These are phyloP conservation scores for Zaprionus nigranus DNA, from an alignment of 1,140 invertebrate species.

Conservation along the genomic window DNA sequence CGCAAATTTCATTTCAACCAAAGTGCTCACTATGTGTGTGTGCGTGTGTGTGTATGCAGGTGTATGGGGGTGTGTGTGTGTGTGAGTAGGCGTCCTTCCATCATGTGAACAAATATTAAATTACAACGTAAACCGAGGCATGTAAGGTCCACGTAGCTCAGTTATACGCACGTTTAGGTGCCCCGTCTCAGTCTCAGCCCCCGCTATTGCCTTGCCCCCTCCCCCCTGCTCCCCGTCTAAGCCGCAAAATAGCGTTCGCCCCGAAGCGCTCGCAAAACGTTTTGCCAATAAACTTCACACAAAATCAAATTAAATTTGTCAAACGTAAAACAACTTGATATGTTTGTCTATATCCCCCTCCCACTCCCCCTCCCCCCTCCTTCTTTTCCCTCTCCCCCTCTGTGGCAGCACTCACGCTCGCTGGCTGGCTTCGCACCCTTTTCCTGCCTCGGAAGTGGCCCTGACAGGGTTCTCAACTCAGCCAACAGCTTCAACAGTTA, in stretches of 20 bases:
- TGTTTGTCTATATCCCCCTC: conserved; percentile 47
- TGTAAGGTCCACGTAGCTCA: conserved; percentile 29
- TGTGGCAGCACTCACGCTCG: too few relatives aligned
- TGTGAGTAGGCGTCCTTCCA: conserved; percentile 6
- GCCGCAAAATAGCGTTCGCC: neutral
- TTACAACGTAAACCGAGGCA: conserved; percentile 32
- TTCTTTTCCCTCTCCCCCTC: neutral
- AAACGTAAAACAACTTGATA: conserved; percentile 81
- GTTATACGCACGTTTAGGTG: conserved; percentile 56
- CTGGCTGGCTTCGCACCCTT: conserved; percentile 5
- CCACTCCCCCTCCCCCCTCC: neutral
- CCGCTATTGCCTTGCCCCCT: too few relatives aligned
- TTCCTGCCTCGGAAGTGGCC: conserved; percentile 29
- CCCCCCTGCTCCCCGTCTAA: neutral
- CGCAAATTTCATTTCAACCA: conserved; percentile 48
- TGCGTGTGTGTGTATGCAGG: neutral
- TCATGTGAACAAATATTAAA: conserved; percentile 42
- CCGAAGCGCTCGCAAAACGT: conserved; percentile 60
- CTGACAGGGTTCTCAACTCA: conserved; percentile 30
- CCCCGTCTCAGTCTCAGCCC: conserved; percentile 18
- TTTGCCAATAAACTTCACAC: conserved; percentile 83
- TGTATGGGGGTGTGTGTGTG: neutral
- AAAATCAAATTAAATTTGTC: conserved; percentile 83
- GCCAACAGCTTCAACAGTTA: conserved; percentile 40
- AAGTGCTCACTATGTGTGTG: conserved; percentile 18